Evolutionary conservation across 2,888 invertebrate species (phyloP).

Genomic region (Diachrysia chrysitis): DNA sequence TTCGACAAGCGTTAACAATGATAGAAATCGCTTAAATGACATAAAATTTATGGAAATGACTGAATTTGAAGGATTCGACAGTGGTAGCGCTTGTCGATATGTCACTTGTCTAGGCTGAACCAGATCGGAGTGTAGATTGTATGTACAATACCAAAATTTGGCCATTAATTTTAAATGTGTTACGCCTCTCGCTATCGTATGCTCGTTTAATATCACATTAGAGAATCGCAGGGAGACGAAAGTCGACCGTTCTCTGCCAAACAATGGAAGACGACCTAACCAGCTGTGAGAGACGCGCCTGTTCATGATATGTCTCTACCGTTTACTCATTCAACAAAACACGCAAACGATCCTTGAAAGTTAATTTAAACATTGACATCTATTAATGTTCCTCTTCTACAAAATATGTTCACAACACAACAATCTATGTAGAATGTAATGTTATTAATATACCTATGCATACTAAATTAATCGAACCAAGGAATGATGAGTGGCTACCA

Average conservation of each 20-base stretch:
- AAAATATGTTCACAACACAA: background rate
- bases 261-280: constrained; percentile 23
- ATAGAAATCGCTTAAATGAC: no score
- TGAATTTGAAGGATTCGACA: no score
- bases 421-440: constrained; percentile 6
- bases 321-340: constrained; percentile 15
- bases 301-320: constrained; percentile 18
- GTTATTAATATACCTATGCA: constrained; percentile 27
- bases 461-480: constrained; percentile 31
- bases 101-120: no score
- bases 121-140: no score
- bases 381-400: constrained; percentile 1
- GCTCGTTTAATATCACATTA: background rate
- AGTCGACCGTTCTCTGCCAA: constrained; percentile 19
- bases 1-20: no score
- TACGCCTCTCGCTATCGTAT: background rate
- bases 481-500: constrained; percentile 35
- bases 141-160: background rate
- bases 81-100: no score
- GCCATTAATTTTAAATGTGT: background rate
- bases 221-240: background rate
- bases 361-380: constrained; percentile 14
- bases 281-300: constrained; percentile 6
- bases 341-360: constrained; percentile 10
- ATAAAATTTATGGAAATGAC: no score